Evolutionary conservation across 1,140 invertebrate genomes (phyloP), one percentile per base, ranked within the genome.

Genomic region (Nasonia giraulti): DNA sequence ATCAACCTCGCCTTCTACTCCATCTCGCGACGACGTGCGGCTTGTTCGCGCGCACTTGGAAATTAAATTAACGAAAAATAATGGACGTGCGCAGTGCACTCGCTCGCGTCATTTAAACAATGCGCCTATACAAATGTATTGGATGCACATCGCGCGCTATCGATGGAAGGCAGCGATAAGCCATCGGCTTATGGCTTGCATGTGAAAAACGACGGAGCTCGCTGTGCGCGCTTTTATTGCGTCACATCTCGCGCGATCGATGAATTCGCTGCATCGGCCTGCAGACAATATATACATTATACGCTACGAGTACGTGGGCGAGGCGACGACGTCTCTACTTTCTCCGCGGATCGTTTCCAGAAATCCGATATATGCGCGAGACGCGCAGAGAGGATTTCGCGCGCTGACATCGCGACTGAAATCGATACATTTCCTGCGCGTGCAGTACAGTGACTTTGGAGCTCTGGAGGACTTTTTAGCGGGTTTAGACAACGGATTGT

Each of bases 331-430:
- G 82, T 87, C 79, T 84, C 85, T 87, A 88, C 88, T 89, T 88
- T 89, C 88, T 88, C 86, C 87, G 47, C 80, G 81, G 80, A 80
- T 87, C 87, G 75, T 89, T 89, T 88, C 88, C 88, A 87, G 88
- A 88, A 88, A 88, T 87, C 84, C 87, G 87, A 89, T 89, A 89
- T 88, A 79, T 79, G 80, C 87, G 40, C 37, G 17, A 75, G n/a
- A 50, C 66, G 81, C 55, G 6, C 40, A 14, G 55, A 62, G 80
- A 80, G 80, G 83, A 89, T 87, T 87, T 83, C 71, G 17, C 47
- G 40, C 31, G 82, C 20, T 62, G 73, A 86, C 85, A 79, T 86
- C 85, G 86, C 82, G 85, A 73, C 77, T 87, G 88, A 87, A 89
- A 88, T 83, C 83, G 87, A 88, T 87, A 84, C 83, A 20, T 69